Conservation (phyloP, 2,888 invertebrate genomes). For the Drosophila maculinotata region DNA sequence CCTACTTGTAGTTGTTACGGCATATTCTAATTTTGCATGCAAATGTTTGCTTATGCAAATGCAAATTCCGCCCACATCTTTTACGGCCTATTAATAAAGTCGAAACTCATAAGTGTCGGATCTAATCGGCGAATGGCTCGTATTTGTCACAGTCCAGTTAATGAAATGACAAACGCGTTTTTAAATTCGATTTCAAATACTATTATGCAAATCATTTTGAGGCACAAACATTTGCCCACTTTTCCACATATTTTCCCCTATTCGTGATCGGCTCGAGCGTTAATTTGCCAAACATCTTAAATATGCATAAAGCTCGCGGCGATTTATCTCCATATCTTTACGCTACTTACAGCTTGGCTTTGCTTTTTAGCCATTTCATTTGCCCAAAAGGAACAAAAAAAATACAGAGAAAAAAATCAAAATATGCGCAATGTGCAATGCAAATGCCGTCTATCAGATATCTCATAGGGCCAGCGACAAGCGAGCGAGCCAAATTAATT, state of each 20-base stretch:
- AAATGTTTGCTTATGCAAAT: neutral
- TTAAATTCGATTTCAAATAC: slow-evolving; percentile 32
- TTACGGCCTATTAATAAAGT: neutral
- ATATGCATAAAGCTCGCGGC: slow-evolving; percentile 16
- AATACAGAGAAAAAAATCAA: neutral
- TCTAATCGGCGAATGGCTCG: slow-evolving; percentile 8
- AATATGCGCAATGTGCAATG: slow-evolving; percentile 20
- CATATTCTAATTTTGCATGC: neutral
- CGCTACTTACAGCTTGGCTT: neutral
- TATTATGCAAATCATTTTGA: slow-evolving; percentile 41
- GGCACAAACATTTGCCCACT: slow-evolving; percentile 5
- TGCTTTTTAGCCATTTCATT: slow-evolving; percentile 3
- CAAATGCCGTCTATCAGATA: slow-evolving; percentile 26
- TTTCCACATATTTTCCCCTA: slow-evolving; percentile 3
- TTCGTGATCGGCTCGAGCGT: slow-evolving; percentile 5
- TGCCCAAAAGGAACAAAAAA: no score
- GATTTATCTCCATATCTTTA: neutral
- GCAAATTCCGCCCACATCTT: neutral
- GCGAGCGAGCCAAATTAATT: slow-evolving; percentile 42
- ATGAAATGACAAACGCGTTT: slow-evolving; percentile 47
- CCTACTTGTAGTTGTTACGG: neutral
- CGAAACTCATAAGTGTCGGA: slow-evolving; percentile 15
- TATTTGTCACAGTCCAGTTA: slow-evolving; percentile 44
- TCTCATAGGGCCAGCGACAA: no score
- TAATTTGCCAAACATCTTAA: slow-evolving; percentile 44